Evolutionary conservation across 2,113 vertebrate genomes (phyloP).

Genomic region (Leptodactylus fuscus): DNA sequence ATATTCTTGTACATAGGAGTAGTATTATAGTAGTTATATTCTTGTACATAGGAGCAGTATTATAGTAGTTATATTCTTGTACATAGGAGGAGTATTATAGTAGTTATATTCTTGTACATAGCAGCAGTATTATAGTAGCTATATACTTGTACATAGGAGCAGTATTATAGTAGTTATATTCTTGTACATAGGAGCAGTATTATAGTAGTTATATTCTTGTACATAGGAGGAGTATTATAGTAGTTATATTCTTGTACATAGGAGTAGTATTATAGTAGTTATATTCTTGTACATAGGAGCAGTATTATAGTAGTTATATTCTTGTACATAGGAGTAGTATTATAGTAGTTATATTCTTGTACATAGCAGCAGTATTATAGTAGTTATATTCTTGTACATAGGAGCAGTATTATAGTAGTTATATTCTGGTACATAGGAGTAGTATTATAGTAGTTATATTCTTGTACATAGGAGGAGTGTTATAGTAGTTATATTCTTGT

Average conservation of each 20-base stretch:
- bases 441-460: no score
- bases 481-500: no score
- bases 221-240: not conserved
- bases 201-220: slow-evolving; percentile 17
- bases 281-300: no score
- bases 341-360: no score
- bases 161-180: slow-evolving; percentile 14
- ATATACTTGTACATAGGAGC: slow-evolving; percentile 1
- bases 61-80: not conserved
- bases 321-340: not conserved
- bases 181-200: slow-evolving; percentile 1
- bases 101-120: no score
- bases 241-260: slow-evolving; percentile 22
- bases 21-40: no score
- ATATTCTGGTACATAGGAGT: not conserved
- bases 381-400: no score
- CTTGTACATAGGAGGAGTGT: no score
- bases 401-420: no score
- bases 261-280: no score
- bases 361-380: no score
- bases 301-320: not conserved
- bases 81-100: not conserved
- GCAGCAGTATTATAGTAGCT: not conserved
- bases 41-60: not conserved
- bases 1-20: slow-evolving; percentile 10